Base-by-base conservation (phyloP, 2,113 vertebrate genomes). In the Rhynchopsitta pachyrhyncha region DNA sequence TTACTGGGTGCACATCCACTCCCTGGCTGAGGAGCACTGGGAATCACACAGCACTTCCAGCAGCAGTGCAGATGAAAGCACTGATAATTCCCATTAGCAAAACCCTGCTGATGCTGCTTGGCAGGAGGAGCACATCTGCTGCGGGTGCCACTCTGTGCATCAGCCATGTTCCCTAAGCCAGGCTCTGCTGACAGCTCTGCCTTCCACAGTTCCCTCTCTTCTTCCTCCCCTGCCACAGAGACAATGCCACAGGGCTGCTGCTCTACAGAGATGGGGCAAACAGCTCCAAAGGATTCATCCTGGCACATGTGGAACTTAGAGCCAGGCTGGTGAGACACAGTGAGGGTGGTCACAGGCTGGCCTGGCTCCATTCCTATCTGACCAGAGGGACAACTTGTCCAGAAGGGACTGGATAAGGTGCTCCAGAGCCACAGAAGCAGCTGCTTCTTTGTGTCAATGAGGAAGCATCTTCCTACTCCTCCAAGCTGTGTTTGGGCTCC, bases 1-100 rank as follows among this genome's bases (percentile, higher is more conserved):
- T 44, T 3, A 0, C 41, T 2, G 27, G 27, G 11, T 1, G 10
- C 0, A 0, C 5, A 19, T 46, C 33, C 63, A 50, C 41, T 70
- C 12, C 39, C 0, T 6, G 57, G 53, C 13, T 53, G 75, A 46
- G 24, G 46, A 31, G 67, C 8, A 0, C 10, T 39, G 88, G 82
- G 69, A 46, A 31, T 13, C 0, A 0, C 7, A 12, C 75, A 49
- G 92, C 55, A 37, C 57, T 2, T 64, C 79, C 6, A 17, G 13
- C 83, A 42, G 78, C 86, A 33, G 35, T 2, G 15, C 73, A 29
- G 87, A 7, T 23, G 27, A 33, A 66, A 86, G 53, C n/a, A 17
- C 22, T 1, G 4, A 3, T 16, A 42, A 70, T 46, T 83, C 25
- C 44, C 68, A 16, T 35, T 2, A 70, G 74, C 41, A 87, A 49